These are phyloP conservation scores for Tylochromis polylepis DNA, from an alignment of 2,113 vertebrate genomes.

Conservation along the genomic window DNA sequence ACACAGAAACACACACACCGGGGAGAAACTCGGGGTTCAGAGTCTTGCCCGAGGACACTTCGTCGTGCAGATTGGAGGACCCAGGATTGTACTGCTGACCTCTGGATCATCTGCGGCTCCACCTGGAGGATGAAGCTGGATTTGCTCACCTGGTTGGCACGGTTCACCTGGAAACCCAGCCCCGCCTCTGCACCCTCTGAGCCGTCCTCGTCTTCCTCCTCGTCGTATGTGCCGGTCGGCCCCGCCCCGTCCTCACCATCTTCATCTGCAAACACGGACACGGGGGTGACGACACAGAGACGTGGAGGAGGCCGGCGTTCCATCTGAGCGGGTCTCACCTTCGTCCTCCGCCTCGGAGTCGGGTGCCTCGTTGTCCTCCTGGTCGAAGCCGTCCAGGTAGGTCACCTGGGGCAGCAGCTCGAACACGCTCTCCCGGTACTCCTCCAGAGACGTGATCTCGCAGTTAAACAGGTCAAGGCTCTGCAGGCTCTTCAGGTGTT, in stretches of 20 bases:
- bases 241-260: constrained; percentile 18
- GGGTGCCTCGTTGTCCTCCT: constrained; percentile 76
- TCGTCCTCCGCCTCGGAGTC: constrained; percentile 75
- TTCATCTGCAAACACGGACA: constrained; percentile 32
- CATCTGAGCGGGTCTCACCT: constrained; percentile 11
- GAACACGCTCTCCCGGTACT: constrained; percentile 78
- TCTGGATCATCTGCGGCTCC: background rate
- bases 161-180: background rate
- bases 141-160: constrained; percentile 7
- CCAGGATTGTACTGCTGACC: background rate
- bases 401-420: constrained; percentile 76
- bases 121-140: background rate
- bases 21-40: background rate
- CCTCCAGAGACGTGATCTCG: constrained; percentile 79
- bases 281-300: background rate
- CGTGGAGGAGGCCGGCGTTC: background rate
- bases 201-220: constrained; percentile 51
- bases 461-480: constrained; percentile 80
- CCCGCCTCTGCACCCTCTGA: constrained; percentile 22
- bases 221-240: background rate
- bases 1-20: background rate
- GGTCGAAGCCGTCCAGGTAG: constrained; percentile 78
- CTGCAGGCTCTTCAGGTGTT: constrained; percentile 74
- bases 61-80: background rate
- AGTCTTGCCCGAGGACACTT: background rate